phyloP scores from a whole-genome alignment of 1,140 invertebrate genomes.

The Diachasmimorpha longicaudata region DNA sequence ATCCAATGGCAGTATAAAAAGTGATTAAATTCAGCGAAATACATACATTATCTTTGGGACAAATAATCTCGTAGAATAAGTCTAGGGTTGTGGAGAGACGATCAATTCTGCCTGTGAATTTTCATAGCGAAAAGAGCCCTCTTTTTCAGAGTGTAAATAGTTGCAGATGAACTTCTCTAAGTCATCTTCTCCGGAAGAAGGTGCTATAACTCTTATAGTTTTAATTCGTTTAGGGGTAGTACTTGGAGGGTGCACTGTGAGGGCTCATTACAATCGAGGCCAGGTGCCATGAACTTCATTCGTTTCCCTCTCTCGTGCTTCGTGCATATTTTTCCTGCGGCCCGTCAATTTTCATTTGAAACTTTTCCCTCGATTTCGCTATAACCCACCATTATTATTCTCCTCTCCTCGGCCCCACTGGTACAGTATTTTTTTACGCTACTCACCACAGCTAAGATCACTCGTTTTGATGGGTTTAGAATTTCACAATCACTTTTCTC shows the following conservation, averaged over 20 bases:
- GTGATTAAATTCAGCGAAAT: too few species aligned
- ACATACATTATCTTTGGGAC: background rate
- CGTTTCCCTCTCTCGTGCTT: constrained; percentile 1
- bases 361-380: constrained; percentile 25
- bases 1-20: too few species aligned
- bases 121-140: too few species aligned
- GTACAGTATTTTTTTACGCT: background rate
- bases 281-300: constrained; percentile 35
- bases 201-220: constrained; percentile 29
- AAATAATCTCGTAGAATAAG: too few species aligned
- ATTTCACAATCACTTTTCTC: background rate
- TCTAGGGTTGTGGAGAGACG: too few species aligned
- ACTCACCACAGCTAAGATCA: background rate
- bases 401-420: background rate
- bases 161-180: constrained; percentile 34
- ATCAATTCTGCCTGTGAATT: too few species aligned
- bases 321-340: constrained; percentile 31
- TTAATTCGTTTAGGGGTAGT: constrained; percentile 41
- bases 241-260: background rate
- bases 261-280: constrained; percentile 30
- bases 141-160: too few species aligned
- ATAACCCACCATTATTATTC: background rate
- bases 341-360: constrained; percentile 46
- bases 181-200: constrained; percentile 1
- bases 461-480: background rate